Base-by-base conservation (phyloP, 2,888 invertebrate genomes). In the Empis livida region DNA sequence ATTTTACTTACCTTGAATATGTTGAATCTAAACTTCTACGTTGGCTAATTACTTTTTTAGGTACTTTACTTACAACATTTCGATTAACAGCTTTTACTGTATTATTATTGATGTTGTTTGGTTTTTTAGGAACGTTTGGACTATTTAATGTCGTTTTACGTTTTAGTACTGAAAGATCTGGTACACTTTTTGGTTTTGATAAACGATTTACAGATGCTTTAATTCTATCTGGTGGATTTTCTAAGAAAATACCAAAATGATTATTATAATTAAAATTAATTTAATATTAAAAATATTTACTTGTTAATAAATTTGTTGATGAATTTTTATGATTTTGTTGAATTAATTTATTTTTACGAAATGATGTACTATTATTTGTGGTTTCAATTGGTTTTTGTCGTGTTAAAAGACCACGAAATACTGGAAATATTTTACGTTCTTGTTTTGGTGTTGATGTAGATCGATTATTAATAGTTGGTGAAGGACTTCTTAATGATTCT, bases 161-260 rank as follows among this genome's bases (percentile, higher is more conserved):
- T 17, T 11, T 11, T 39, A 17, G 17, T 11, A 17, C 16, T n/a
- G 17, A 13, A 20, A 39, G 13, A 17, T 39, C 39, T 17, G 39
- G 16, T 39, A 39, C 16, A 39, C 39, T 39, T 17, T 39, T 39
- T 39, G 39, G 39, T 39, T 39, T 39, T 39, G 39, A 39, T 39
- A 39, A 39, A 17, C 15, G 37, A 15, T 15, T 37, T 3, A 15
- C 10, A 15, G 14, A 15, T 14, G 38, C 9, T 39, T 17, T 39
- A 11, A 17, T 39, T 20, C 17, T 3, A 39, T 17, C 17, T 17
- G 17, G 39, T 17, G 39, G 39, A 17, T 16, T 39, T 39, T 17
- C 39, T 39, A 4, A 8, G 9, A 27, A 8, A 2, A 38, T 38
- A 10, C 2, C 3, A 15, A 17, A 38, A 38, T 2, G 16, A 5